A percentile compares a stretch with the other conserved stretches of the same genome.
phyloP scores from a whole-genome alignment of 2,888 invertebrate genomes.

The Boloria selene region DNA sequence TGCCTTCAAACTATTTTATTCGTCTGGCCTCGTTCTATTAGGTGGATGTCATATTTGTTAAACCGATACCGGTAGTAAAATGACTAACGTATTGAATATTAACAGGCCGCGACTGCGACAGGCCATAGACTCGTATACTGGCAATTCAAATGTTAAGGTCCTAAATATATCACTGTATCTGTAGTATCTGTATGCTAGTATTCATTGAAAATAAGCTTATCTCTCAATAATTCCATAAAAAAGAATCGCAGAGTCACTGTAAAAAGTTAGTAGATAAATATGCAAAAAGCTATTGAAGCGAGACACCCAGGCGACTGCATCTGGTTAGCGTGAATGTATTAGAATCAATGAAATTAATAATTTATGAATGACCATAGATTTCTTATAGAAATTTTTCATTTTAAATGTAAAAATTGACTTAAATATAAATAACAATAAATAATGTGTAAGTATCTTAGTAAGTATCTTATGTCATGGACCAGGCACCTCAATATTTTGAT shows the following conservation, averaged over 20 bases:
- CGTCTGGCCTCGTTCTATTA: slow-evolving; percentile 36
- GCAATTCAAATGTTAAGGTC: background rate
- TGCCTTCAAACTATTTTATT: slow-evolving; percentile 36
- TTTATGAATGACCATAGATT: slow-evolving; percentile 4
- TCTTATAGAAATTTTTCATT: background rate
- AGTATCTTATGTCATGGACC: slow-evolving; percentile 5
- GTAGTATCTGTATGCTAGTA: too few relatives aligned
- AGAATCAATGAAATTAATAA: slow-evolving; percentile 12
- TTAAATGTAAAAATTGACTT: too few relatives aligned
- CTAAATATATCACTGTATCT: background rate
- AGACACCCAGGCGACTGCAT: slow-evolving; percentile 12
- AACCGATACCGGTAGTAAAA: slow-evolving; percentile 48
- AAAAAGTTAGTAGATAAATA: slow-evolving; percentile 28
- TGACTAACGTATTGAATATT: slow-evolving; percentile 44
- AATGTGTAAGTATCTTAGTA: too few relatives aligned
- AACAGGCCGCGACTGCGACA: slow-evolving; percentile 20
- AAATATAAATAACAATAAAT: too few relatives aligned
- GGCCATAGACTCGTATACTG: background rate
- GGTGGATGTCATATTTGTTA: slow-evolving; percentile 46
- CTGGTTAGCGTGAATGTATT: slow-evolving; percentile 13
- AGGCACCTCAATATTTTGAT: background rate
- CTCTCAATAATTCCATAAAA: background rate
- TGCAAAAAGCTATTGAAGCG: slow-evolving; percentile 25
- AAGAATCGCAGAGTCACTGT: background rate
- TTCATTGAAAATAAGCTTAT: too few relatives aligned